These are phyloP conservation scores for Lepus townsendii DNA, from an alignment of 2,797 vertebrate species.

Conservation along the genomic window DNA sequence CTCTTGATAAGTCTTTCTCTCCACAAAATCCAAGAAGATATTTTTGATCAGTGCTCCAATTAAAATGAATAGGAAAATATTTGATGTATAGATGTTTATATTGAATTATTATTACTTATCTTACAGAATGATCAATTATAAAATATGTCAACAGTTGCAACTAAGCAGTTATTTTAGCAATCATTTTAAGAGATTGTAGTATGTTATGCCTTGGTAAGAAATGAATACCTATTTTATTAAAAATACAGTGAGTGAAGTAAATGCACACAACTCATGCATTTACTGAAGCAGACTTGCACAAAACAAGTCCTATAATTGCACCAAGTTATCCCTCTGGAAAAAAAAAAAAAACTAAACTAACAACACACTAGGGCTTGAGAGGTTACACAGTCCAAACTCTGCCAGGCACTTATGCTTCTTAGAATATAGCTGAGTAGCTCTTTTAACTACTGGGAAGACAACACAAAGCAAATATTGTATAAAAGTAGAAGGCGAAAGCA, in stretches of 20 bases:
- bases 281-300: constrained; percentile 20
- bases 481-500: background rate
- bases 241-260: background rate
- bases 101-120: background rate
- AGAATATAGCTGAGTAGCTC: background rate
- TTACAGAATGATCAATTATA: background rate
- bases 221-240: background rate
- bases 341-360: background rate
- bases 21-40: background rate
- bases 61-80: background rate
- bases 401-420: constrained; percentile 7
- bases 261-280: background rate
- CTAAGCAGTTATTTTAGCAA: background rate
- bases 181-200: background rate
- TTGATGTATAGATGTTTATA: background rate
- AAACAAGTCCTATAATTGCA: constrained; percentile 34
- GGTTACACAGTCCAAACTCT: background rate
- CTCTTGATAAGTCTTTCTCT: background rate
- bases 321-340: background rate
- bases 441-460: background rate
- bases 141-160: background rate
- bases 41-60: background rate
- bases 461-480: background rate
- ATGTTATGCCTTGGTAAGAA: background rate
- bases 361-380: background rate